These are phyloP conservation scores for Hoplostethus mediterraneus DNA, from an alignment of 2,797 vertebrate species.

Conservation along the genomic window DNA sequence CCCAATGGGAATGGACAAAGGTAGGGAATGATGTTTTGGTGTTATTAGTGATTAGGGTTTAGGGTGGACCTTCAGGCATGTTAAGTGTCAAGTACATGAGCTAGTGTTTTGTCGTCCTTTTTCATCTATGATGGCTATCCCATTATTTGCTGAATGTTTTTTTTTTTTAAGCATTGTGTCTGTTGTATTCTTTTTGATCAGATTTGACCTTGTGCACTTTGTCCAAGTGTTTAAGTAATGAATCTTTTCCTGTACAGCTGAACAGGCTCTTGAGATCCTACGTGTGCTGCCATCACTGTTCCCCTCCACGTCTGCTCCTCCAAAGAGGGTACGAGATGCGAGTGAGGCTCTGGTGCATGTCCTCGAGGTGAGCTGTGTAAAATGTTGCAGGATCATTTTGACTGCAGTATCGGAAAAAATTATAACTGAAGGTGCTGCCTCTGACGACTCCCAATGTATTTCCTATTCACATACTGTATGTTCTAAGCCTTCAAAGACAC, in stretches of 20 bases:
- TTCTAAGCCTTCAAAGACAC: conserved; percentile 21
- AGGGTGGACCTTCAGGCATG: conserved; percentile 18
- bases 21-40: conserved; percentile 24
- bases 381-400: conserved; percentile 24
- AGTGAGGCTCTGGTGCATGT: too few relatives aligned
- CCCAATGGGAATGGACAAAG: conserved; percentile 49
- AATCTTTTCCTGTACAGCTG: conserved; percentile 39
- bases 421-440: conserved; percentile 8
- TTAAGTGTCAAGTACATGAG: conserved; percentile 8
- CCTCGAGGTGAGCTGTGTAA: conserved; percentile 44
- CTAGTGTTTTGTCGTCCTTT: conserved; percentile 19
- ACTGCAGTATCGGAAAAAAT: background rate
- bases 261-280: too few relatives aligned
- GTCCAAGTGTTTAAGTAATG: conserved; percentile 17
- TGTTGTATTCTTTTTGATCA: conserved; percentile 23
- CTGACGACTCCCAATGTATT: conserved; percentile 4
- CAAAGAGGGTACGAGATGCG: too few relatives aligned
- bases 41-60: conserved; percentile 14
- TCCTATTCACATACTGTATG: background rate
- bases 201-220: conserved; percentile 29
- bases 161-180: conserved; percentile 16
- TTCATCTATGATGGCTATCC: too few relatives aligned
- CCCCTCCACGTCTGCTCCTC: too few relatives aligned
- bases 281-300: too few relatives aligned
- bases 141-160: too few relatives aligned